Evolutionary conservation across 2,113 vertebrate genomes (phyloP).

Genomic region (Corynorhinus townsendii): DNA sequence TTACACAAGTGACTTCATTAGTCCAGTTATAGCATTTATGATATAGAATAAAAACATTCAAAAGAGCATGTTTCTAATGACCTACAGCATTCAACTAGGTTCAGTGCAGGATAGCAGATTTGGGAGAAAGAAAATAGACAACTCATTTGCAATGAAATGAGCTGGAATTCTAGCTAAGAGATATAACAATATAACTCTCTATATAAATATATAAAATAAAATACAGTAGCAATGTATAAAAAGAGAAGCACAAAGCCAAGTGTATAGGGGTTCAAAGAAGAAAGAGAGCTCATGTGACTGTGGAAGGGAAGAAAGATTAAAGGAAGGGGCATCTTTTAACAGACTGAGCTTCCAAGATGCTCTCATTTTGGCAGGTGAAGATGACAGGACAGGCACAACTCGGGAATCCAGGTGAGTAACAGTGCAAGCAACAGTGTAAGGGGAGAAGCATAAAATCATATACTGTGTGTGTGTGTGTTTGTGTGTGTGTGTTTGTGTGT

Average conservation of each 20-base stretch:
- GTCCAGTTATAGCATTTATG: not conserved
- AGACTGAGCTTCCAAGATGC: not conserved
- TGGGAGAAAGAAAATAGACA: not conserved
- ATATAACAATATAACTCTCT: not conserved
- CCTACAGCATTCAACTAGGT: not conserved
- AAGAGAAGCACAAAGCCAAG: not conserved
- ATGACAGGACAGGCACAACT: no score
- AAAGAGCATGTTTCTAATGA: not conserved
- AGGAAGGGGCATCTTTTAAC: not conserved
- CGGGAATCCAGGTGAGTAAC: not conserved
- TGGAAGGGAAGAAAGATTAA: not conserved
- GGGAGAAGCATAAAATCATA: not conserved
- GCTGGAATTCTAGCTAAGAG: not conserved
- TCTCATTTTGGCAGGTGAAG: not conserved
- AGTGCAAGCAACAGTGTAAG: not conserved
- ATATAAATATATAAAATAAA: not conserved
- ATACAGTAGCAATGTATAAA: not conserved
- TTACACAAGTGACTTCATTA: not conserved
- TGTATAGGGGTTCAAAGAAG: not conserved
- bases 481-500: no score
- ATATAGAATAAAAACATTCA: not conserved
- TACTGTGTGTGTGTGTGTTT: no score
- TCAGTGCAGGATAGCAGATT: not conserved
- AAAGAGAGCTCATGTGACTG: not conserved
- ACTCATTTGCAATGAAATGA: not conserved